Conservation (phyloP, 1,140 invertebrate species). For the Dinoponera quadriceps region DNA sequence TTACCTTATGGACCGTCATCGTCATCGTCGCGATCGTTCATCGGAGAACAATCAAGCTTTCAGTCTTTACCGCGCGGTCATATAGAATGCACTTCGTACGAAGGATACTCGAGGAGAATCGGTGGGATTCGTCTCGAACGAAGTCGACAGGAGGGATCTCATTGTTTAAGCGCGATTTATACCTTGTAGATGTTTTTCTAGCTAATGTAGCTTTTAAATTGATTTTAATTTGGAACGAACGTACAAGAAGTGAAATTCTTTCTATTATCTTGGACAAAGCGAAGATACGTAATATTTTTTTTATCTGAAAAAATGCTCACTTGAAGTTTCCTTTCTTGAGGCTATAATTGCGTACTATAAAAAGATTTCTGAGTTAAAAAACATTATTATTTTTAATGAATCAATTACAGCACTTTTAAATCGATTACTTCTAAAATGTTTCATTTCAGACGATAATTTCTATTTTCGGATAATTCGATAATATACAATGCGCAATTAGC, state of each 20-base stretch:
- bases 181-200: background rate
- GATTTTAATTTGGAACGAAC: slow-evolving; percentile 10
- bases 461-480: background rate
- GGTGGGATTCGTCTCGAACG: slow-evolving; percentile 17
- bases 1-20: slow-evolving; percentile 56
- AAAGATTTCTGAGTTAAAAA: too few relatives aligned
- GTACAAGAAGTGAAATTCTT: background rate
- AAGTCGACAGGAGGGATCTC: slow-evolving; percentile 37
- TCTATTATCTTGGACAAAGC: too few relatives aligned
- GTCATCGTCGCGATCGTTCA: slow-evolving; percentile 17
- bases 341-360: too few relatives aligned
- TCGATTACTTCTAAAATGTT: too few relatives aligned
- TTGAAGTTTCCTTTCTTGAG: background rate
- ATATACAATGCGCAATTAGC: background rate
- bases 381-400: too few relatives aligned
- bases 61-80: slow-evolving; percentile 5
- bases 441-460: too few relatives aligned
- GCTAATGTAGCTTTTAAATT: too few relatives aligned
- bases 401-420: too few relatives aligned
- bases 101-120: slow-evolving; percentile 44
- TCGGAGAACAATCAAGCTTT: slow-evolving; percentile 9
- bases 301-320: too few relatives aligned
- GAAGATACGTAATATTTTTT: too few relatives aligned
- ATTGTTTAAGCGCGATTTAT: background rate
- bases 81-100: slow-evolving; percentile 21